Percentiles rank a stretch among this genome's conserved stretches.
Conservation (phyloP, 2,888 invertebrate species). For the Ptycholaimellus sp. region DNA sequence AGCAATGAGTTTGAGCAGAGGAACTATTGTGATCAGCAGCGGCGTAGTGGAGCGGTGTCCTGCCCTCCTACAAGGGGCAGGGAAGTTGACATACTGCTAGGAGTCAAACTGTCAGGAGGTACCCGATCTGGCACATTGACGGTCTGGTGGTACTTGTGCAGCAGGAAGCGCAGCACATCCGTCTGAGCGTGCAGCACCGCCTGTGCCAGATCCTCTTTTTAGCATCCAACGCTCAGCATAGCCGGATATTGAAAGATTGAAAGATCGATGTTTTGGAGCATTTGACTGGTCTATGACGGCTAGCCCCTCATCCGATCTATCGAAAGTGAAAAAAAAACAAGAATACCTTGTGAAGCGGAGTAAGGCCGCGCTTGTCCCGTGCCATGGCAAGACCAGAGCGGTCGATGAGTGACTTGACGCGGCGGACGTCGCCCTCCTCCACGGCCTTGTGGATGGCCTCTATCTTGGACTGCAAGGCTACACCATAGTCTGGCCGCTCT, state of each 20-base stretch:
- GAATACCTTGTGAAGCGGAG: slow-evolving; percentile 22
- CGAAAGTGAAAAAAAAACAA: no score
- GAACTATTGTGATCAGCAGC: slow-evolving; percentile 26
- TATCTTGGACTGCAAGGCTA: slow-evolving; percentile 54
- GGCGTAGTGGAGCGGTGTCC: slow-evolving; percentile 25
- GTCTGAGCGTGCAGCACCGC: slow-evolving; percentile 22
- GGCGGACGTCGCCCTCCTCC: slow-evolving; percentile 53
- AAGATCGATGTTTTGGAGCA: no score
- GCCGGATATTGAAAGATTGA: no score
- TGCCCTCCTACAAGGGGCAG: slow-evolving; percentile 26
- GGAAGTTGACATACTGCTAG: slow-evolving; percentile 48
- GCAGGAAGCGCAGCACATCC: no score
- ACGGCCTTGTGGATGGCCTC: slow-evolving; percentile 62
- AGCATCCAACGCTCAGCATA: no score
- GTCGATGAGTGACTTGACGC: slow-evolving; percentile 48
- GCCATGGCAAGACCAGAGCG: slow-evolving; percentile 50
- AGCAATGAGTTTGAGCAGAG: no score
- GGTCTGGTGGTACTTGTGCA: no score
- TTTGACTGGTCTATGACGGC: no score
- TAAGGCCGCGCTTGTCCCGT: slow-evolving; percentile 47
- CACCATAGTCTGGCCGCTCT: slow-evolving; percentile 12
- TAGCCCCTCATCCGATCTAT: neutral
- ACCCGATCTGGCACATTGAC: no score
- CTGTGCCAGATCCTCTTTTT: no score
- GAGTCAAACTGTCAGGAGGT: neutral